Evolutionary conservation across 2,888 invertebrate species (phyloP).

Genomic region (Pyrrhosoma nymphula): DNA sequence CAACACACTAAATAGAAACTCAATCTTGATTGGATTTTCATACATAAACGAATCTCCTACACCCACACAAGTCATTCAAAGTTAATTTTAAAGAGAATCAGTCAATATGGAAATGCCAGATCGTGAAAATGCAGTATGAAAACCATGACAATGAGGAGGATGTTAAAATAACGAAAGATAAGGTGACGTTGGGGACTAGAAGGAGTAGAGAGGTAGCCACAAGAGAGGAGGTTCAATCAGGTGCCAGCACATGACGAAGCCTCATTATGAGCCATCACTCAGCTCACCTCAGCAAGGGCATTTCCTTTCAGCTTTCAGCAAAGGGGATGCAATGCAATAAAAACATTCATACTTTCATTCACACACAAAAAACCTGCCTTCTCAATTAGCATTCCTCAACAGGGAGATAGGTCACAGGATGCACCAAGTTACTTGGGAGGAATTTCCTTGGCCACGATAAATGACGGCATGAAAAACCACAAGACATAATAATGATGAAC

Average conservation of each 20-base stretch:
- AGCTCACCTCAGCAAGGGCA: slow-evolving; percentile 42
- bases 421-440: slow-evolving; percentile 48
- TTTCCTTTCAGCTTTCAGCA: slow-evolving; percentile 54
- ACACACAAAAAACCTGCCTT: slow-evolving; percentile 58
- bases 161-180: neutral
- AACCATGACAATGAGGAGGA: neutral
- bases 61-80: neutral
- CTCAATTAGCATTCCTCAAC: slow-evolving; percentile 53
- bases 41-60: neutral
- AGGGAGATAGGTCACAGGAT: slow-evolving; percentile 39
- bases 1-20: neutral
- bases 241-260: slow-evolving; percentile 66
- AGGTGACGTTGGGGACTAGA: slow-evolving; percentile 45
- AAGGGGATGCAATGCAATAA: slow-evolving; percentile 53
- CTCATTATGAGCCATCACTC: slow-evolving; percentile 56
- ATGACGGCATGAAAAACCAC: slow-evolving; percentile 19
- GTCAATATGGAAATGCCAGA: slow-evolving; percentile 30
- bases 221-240: slow-evolving; percentile 64
- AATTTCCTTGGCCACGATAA: neutral
- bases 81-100: slow-evolving; percentile 39
- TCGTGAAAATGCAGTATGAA: slow-evolving; percentile 44
- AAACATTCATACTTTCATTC: slow-evolving; percentile 60
- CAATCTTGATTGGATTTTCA: neutral
- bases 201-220: slow-evolving; percentile 58
- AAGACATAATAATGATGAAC: slow-evolving; percentile 26